These are phyloP conservation scores for Platorchestia sp. DNA, from an alignment of 1,140 invertebrate genomes.

Conservation along the genomic window DNA sequence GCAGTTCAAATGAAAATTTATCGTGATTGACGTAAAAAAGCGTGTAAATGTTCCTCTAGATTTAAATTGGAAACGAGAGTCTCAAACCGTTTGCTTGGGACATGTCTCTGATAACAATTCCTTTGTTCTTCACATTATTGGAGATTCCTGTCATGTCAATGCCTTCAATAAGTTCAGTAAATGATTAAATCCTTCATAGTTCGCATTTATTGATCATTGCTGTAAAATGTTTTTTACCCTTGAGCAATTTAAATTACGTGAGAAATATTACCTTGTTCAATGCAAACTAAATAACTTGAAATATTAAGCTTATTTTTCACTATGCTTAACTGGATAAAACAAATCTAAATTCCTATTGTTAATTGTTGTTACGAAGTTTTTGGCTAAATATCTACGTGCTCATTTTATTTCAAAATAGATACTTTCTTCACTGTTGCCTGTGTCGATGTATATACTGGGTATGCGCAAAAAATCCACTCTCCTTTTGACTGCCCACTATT, in stretches of 20 bases:
- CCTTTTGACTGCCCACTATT: too few relatives aligned
- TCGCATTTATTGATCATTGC: not conserved
- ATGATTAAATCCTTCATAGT: not conserved
- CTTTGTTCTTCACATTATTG: not conserved
- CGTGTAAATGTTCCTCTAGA: not conserved
- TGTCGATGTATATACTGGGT: not conserved
- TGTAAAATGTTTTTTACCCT: not conserved
- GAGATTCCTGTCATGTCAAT: not conserved
- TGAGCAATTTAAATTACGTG: too few relatives aligned
- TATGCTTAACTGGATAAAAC: not conserved
- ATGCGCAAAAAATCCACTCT: too few relatives aligned
- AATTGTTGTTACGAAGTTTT: too few relatives aligned
- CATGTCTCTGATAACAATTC: not conserved
- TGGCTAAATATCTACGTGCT: not conserved
- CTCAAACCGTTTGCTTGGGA: not conserved
- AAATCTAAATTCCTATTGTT: too few relatives aligned
- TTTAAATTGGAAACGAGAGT: not conserved
- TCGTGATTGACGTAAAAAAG: not conserved
- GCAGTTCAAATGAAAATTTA: too few relatives aligned
- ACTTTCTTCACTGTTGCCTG: not conserved
- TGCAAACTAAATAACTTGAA: not conserved
- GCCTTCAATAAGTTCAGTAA: not conserved
- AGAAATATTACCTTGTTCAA: too few relatives aligned
- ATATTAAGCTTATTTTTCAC: not conserved
- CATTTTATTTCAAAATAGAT: not conserved